phyloP scores from a whole-genome alignment of 2,113 vertebrate species.

The Geococcyx californianus region DNA sequence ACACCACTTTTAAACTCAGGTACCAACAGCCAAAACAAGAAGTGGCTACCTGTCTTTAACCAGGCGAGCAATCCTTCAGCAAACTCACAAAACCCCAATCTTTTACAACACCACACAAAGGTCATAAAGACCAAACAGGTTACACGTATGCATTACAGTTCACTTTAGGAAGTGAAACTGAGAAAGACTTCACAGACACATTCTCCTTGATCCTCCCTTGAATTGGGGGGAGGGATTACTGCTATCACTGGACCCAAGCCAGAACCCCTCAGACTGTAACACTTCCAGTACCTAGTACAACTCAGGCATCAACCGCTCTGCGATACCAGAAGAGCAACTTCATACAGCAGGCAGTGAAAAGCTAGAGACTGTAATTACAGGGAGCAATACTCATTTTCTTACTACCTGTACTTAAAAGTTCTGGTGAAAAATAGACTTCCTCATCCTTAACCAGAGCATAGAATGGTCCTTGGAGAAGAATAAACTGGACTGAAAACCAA shows the following conservation, averaged over 20 bases:
- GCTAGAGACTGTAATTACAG: background rate
- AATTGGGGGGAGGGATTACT: background rate
- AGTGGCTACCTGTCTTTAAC: background rate
- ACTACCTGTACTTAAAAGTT: background rate
- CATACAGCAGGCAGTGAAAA: background rate
- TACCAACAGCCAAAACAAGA: background rate
- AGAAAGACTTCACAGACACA: background rate
- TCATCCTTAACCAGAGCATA: conserved; percentile 5
- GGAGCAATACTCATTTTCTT: background rate
- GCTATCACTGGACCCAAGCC: background rate
- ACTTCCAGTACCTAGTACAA: background rate
- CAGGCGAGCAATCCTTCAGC: background rate
- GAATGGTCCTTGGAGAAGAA: background rate
- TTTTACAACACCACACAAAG: background rate
- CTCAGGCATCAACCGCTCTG: background rate
- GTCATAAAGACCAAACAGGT: background rate
- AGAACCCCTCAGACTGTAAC: background rate
- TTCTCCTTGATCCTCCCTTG: background rate
- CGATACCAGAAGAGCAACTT: background rate
- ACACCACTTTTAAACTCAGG: background rate
- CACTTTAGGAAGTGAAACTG: background rate
- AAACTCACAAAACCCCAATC: background rate
- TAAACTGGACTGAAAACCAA: background rate
- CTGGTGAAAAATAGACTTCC: background rate
- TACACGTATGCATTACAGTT: background rate